These are phyloP conservation scores for Macrochelys suwanniensis DNA, from an alignment of 2,797 vertebrate species.

Conservation along the genomic window DNA sequence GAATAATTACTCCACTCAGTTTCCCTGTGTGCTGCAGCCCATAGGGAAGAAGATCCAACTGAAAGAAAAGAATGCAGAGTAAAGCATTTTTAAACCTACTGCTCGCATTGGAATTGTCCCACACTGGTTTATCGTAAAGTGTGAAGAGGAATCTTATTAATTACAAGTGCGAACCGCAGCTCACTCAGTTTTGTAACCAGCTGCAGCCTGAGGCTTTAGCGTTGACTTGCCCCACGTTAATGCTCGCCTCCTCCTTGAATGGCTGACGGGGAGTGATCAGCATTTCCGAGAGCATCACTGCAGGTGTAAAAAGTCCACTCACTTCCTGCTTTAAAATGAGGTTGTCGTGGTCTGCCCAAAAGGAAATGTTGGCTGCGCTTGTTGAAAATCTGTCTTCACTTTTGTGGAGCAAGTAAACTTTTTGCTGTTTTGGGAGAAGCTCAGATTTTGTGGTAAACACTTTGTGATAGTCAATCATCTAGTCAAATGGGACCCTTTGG, in stretches of 20 bases:
- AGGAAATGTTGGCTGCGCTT: not conserved
- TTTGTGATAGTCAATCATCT: not conserved
- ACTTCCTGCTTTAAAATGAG: not conserved
- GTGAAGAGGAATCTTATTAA: not conserved
- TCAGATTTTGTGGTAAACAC: not conserved
- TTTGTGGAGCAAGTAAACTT: not conserved
- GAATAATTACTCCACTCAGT: not conserved
- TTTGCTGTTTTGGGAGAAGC: not conserved
- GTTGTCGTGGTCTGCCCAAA: not conserved
- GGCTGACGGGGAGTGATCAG: not conserved
- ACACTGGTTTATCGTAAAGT: not conserved
- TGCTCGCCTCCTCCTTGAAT: not conserved
- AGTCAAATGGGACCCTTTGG: not conserved
- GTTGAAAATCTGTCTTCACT: not conserved
- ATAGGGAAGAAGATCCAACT: fast-evolving
- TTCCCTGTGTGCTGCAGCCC: not conserved
- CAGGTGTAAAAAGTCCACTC: not conserved
- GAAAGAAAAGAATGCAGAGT: not conserved
- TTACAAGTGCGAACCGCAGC: not conserved
- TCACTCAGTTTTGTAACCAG: not conserved
- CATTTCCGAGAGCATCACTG: not conserved
- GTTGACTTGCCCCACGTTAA: not conserved
- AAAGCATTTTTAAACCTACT: not conserved
- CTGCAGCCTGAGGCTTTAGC: not conserved
- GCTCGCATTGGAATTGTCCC: not conserved